Evolutionary conservation across 2,888 invertebrate genomes (phyloP).

Genomic region (Camptogramma bilineatum): DNA sequence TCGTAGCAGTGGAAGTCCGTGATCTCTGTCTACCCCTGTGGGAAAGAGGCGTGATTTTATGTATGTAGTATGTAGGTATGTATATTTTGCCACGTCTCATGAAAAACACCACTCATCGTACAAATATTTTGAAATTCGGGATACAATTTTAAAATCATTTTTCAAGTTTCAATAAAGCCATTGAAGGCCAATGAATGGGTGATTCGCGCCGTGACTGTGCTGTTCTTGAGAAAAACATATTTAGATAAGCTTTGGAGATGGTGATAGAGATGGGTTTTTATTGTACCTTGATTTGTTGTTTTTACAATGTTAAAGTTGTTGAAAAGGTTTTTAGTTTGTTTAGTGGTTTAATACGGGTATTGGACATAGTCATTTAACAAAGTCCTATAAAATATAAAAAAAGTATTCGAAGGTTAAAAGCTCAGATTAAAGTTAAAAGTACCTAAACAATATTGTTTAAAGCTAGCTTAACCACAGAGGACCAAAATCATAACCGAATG

Average conservation of each 20-base stretch:
- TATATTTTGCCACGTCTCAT: no score
- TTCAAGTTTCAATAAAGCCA: slow-evolving; percentile 36
- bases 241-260: slow-evolving; percentile 48
- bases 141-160: slow-evolving; percentile 38
- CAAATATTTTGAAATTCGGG: slow-evolving; percentile 35
- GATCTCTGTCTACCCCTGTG: no score
- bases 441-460: no score
- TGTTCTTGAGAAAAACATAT: slow-evolving; percentile 60
- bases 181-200: slow-evolving; percentile 36
- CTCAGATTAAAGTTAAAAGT: no score
- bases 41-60: no score
- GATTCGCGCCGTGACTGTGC: slow-evolving; percentile 49
- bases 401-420: no score
- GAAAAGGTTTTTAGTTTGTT: not conserved
- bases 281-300: not conserved
- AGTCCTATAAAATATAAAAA: no score
- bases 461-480: no score
- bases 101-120: slow-evolving; percentile 9
- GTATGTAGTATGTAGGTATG: no score
- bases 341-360: not conserved
- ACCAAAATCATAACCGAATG: no score
- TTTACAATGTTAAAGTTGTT: not conserved
- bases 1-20: no score
- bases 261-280: not conserved
- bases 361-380: no score